Conservation (phyloP, 2,113 vertebrate genomes). For the Centropus bengalensis region DNA sequence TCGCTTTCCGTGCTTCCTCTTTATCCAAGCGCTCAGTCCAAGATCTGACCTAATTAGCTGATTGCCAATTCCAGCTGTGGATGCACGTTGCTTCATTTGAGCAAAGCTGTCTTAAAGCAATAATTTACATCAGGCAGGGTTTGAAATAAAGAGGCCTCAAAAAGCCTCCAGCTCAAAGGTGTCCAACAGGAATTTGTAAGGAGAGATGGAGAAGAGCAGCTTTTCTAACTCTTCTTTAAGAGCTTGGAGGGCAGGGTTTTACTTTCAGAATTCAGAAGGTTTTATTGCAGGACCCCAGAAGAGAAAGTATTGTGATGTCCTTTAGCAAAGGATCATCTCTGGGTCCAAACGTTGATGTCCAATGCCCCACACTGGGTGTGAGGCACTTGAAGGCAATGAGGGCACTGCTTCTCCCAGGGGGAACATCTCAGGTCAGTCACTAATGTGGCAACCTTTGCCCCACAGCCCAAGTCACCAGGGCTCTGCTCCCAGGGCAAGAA, state of each 20-base stretch:
- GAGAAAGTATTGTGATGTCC: not conserved
- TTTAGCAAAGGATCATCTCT: not conserved
- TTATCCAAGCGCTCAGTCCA: conserved; percentile 35
- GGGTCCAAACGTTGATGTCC: fast-evolving
- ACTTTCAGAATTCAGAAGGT: not conserved
- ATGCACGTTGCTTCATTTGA: conserved; percentile 14
- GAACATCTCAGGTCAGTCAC: not conserved
- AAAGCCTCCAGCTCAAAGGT: conserved; percentile 32
- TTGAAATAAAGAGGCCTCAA: conserved; percentile 33
- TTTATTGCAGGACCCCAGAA: not conserved
- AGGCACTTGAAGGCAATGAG: not conserved
- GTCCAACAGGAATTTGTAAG: conserved; percentile 28
- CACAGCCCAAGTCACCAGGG: not conserved
- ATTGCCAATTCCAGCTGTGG: conserved; percentile 55
- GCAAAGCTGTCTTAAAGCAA: conserved; percentile 29
- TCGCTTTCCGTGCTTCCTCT: not conserved
- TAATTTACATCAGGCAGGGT: conserved; percentile 27
- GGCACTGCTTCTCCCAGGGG: not conserved
- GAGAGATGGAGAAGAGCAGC: not conserved
- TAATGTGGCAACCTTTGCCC: not conserved
- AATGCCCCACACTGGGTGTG: fast-evolving
- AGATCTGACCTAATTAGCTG: conserved; percentile 63
- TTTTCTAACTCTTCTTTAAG: not conserved
- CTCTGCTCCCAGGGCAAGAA: not conserved
- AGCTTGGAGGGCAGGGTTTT: not conserved